Evolutionary conservation across 1,140 invertebrate genomes (phyloP), one percentile per base, ranked within the genome.

Genomic region (Drosophila willistoni): DNA sequence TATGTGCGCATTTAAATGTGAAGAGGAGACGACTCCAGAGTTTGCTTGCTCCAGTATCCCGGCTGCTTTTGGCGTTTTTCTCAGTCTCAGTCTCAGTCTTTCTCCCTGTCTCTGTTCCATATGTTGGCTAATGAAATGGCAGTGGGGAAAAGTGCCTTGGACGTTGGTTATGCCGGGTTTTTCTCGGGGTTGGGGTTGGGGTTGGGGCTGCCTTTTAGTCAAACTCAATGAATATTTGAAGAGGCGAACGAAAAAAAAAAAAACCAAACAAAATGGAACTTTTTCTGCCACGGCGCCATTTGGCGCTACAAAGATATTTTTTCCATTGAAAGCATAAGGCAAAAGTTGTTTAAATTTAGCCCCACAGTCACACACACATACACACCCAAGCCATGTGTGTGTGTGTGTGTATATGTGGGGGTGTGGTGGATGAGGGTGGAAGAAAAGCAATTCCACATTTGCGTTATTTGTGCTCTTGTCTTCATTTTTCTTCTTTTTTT

Each of bases 1-100:
- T 91, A 91, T 91, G 89, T 91, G 79, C 82, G 83, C 89, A 90
- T 90, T 90, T 89, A 90, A 89, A 89, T 89, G 84, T 90, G 85
- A 90, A 86, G 83, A 87, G 83, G 77, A 87, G 75, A 44, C 44
- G 75, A 44, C 44, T 51, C 44, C 44, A 51, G 44, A 22, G 44
- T 63, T 44, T 62, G 36, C 17, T 44, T 62, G 36, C 17, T 62
- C 60, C 41, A 62, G 60, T 51, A 51, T 51, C 44, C 44, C 19
- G 44, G 44, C 41, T 25, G 55, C 29, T 29, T 29, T 29, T 29
- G 29, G 29, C 29, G 6, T 29, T 29, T 29, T 29, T 29, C 29
- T 29, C 29, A 7, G 29, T 29, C 29, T 29, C 29, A 29, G 29
- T 29, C 29, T 6, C 25, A 25, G 25, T 25, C 25, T 25, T 3